Percentiles rank a stretch among this genome's conserved stretches.
phyloP scores from a whole-genome alignment of 35 echinoderm and acorn worm genomes.

The Ophiothrix spiculata region DNA sequence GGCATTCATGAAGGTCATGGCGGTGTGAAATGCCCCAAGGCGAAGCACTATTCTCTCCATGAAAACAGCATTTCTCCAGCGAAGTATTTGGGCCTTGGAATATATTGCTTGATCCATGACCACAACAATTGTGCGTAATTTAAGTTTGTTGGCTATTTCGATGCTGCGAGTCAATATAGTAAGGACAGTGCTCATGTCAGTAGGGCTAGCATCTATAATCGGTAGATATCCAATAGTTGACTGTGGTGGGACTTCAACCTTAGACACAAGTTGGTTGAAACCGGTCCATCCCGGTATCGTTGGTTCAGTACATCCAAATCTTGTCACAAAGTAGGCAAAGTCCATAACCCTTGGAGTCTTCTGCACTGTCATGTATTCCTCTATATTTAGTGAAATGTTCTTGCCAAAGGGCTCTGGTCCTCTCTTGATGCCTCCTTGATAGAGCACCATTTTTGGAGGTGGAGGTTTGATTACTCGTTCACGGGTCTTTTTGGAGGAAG shows the following conservation, averaged over 20 bases:
- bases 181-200: no score
- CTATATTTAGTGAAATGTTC: not conserved
- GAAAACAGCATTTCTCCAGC: no score
- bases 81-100: no score
- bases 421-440: not conserved
- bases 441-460: not conserved
- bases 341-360: slow-evolving; percentile 5
- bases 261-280: slow-evolving; percentile 33
- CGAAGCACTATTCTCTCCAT: no score
- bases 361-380: not conserved
- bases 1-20: no score
- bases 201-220: no score
- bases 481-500: not conserved
- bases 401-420: not conserved
- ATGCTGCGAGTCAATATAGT: no score
- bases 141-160: no score
- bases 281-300: slow-evolving; percentile 26
- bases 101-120: no score
- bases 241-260: slow-evolving; percentile 27
- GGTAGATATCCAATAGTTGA: slow-evolving; percentile 52
- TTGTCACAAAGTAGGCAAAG: slow-evolving; percentile 19
- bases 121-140: no score
- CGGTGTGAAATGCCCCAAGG: no score
- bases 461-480: not conserved
- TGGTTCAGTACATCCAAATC: no score